Evolutionary conservation across 2,797 vertebrate genomes (phyloP).

Genomic region (Lacerta viridis): DNA sequence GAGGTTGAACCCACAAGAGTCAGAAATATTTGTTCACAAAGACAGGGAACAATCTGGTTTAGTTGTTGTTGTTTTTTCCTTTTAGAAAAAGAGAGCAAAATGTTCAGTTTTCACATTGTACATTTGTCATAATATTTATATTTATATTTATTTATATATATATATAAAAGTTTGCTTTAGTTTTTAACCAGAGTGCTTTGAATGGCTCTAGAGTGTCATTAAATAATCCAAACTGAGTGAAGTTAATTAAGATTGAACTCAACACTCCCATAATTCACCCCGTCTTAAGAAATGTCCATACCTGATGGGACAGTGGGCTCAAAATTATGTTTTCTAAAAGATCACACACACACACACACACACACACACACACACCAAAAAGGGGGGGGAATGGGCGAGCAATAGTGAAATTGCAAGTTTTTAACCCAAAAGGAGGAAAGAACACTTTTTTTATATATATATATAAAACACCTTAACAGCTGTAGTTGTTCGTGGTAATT

Average conservation of each 20-base stretch:
- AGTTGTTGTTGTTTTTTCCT: constrained; percentile 62
- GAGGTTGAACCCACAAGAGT: constrained; percentile 81
- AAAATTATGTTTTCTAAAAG: constrained; percentile 73
- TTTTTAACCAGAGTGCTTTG: constrained; percentile 94
- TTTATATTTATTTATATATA: constrained; percentile 93
- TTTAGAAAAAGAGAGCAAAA: constrained; percentile 79
- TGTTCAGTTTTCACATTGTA: constrained; percentile 96
- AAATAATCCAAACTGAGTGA: constrained; percentile 86
- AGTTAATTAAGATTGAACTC: constrained; percentile 82
- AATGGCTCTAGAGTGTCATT: constrained; percentile 88
- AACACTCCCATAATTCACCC: constrained; percentile 85
- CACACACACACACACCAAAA: too few species aligned
- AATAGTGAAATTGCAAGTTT: constrained; percentile 62
- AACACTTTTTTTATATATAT: constrained; percentile 57
- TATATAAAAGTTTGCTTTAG: constrained; percentile 85
- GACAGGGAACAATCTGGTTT: constrained; percentile 83
- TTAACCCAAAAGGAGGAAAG: constrained; percentile 72
- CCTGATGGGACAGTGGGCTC: constrained; percentile 81
- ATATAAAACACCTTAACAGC: constrained; percentile 80
- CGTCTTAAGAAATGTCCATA: constrained; percentile 81
- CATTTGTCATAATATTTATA: constrained; percentile 85
- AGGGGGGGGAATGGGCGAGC: constrained; percentile 59
- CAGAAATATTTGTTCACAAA: constrained; percentile 87
- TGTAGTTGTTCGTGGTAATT: constrained; percentile 72
- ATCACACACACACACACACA: too few species aligned